Conservation (phyloP, 1,140 invertebrate species). For the Brachystomella parvula region DNA sequence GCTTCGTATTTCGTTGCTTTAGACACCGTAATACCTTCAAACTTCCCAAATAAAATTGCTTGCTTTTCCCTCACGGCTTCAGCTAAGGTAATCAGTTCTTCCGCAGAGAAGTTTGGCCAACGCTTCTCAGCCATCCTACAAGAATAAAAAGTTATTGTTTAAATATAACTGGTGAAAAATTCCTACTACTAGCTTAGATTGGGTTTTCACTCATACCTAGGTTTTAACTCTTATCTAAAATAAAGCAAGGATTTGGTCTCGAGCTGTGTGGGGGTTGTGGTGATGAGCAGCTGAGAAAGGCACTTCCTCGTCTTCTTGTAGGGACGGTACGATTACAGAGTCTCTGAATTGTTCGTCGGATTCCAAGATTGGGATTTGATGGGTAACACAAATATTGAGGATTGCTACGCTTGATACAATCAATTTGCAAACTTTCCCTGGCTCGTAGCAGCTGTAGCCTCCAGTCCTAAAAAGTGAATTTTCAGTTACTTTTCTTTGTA, state of each 20-base stretch:
- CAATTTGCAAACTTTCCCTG: slow-evolving; percentile 15
- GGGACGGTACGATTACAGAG: background rate
- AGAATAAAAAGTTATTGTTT: too few relatives aligned
- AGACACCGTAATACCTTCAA: background rate
- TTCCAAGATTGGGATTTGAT: background rate
- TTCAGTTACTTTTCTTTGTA: too few relatives aligned
- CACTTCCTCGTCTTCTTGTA: too few relatives aligned
- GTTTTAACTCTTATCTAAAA: too few relatives aligned
- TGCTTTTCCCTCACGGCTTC: background rate
- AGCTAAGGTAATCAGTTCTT: background rate
- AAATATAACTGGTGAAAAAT: too few relatives aligned
- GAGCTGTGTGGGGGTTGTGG: too few relatives aligned
- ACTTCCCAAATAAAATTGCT: background rate
- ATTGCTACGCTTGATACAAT: slow-evolving; percentile 11
- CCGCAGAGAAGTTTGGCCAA: background rate
- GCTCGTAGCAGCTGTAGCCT: slow-evolving; percentile 1
- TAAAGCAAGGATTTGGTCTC: too few relatives aligned
- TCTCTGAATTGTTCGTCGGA: background rate
- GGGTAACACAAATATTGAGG: slow-evolving; percentile 12
- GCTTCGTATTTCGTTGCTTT: background rate
- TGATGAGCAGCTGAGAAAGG: too few relatives aligned
- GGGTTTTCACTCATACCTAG: too few relatives aligned
- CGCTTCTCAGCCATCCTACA: too few relatives aligned
- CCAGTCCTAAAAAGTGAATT: slow-evolving; percentile 17
- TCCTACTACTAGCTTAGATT: too few relatives aligned